phyloP scores from a whole-genome alignment of 2,888 invertebrate species.

The Mallateleia sp. region DNA sequence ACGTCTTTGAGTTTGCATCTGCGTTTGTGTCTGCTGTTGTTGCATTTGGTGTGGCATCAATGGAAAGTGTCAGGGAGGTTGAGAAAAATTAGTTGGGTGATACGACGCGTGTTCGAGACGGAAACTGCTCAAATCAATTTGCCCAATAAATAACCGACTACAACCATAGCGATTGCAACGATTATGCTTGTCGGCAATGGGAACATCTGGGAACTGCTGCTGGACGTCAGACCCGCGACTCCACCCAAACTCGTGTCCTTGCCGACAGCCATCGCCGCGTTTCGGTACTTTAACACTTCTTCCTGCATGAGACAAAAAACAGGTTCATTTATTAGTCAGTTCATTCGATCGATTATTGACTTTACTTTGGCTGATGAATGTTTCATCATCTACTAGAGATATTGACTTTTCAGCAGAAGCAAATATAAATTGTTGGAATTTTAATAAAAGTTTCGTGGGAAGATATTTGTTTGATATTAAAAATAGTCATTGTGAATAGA shows the following conservation, averaged over 20 bases:
- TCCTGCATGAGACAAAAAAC: constrained; percentile 82
- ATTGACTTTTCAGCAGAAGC: neutral
- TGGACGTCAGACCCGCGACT: constrained; percentile 84
- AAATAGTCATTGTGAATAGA: too few species aligned
- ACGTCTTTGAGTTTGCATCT: constrained; percentile 19
- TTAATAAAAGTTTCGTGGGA: too few species aligned
- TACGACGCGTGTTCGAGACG: constrained; percentile 84
- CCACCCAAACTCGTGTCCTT: constrained; percentile 84
- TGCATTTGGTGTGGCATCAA: constrained; percentile 54
- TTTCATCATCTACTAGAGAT: neutral
- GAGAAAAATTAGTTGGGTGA: constrained; percentile 86
- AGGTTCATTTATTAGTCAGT: neutral
- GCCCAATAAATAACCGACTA: constrained; percentile 88
- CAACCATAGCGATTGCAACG: constrained; percentile 86
- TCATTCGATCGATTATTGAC: neutral
- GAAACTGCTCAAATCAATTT: constrained; percentile 88
- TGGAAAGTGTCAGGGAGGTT: constrained; percentile 81
- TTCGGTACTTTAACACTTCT: constrained; percentile 87
- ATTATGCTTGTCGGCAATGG: constrained; percentile 78
- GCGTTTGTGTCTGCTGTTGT: constrained; percentile 33
- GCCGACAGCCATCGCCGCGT: constrained; percentile 82
- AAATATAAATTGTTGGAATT: too few species aligned
- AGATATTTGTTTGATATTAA: too few species aligned
- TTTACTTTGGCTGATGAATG: neutral
- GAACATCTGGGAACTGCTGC: constrained; percentile 79